Percentiles rank a stretch among this genome's conserved stretches.
Conservation (phyloP, 2,113 vertebrate genomes). For the Nansenia antarctica region DNA sequence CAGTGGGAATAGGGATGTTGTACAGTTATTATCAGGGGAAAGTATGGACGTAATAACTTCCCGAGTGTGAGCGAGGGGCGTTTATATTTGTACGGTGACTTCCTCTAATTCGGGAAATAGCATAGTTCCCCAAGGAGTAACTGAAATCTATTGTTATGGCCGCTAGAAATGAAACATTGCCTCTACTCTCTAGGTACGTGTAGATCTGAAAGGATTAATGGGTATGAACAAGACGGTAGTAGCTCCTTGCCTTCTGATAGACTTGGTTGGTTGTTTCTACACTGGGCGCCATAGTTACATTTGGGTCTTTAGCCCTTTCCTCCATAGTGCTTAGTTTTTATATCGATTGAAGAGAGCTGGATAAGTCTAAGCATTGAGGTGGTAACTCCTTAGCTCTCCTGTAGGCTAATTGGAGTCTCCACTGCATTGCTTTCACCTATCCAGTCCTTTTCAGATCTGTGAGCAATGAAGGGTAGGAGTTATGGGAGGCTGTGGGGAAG, state of each 20-base stretch:
- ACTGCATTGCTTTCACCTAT: neutral
- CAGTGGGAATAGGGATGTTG: too few relatives aligned
- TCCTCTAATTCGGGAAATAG: neutral
- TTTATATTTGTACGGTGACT: neutral
- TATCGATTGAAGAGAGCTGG: neutral
- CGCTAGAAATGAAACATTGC: too few relatives aligned
- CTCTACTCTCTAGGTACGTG: too few relatives aligned
- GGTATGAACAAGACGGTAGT: too few relatives aligned
- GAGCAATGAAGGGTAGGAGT: neutral
- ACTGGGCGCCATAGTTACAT: too few relatives aligned
- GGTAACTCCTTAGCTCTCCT: neutral
- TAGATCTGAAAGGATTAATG: too few relatives aligned
- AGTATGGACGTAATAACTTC: too few relatives aligned
- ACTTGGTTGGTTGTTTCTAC: too few relatives aligned
- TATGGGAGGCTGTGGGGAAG: neutral
- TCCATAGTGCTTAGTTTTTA: neutral
- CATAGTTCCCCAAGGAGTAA: neutral
- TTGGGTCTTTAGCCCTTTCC: neutral
- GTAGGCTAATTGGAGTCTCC: neutral
- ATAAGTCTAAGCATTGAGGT: neutral
- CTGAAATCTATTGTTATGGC: too few relatives aligned
- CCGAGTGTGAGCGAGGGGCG: neutral
- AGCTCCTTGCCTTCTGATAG: too few relatives aligned
- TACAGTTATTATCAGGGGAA: too few relatives aligned
- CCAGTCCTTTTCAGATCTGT: neutral